Base-by-base conservation (phyloP, 2,888 invertebrate species). In the Ernsta delagoae region DNA sequence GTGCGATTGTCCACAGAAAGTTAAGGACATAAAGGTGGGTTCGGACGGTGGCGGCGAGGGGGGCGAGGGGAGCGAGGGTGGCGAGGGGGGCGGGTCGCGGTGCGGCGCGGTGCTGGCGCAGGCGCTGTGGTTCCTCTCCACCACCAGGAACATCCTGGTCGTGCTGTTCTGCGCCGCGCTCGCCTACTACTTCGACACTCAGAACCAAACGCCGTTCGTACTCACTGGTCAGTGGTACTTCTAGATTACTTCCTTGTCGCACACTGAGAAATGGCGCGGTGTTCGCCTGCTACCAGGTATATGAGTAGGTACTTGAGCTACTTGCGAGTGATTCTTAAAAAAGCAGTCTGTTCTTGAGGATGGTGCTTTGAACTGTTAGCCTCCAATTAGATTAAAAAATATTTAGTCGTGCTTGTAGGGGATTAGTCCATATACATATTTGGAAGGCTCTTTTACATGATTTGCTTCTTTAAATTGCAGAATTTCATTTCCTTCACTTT, bases 131-230 rank as follows among this genome's bases (percentile, higher is more conserved):
- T 94, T 97, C 79, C 89, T 96, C 60, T 95, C 96, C 70, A 96
- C 96, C 36, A 95, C 96, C 0, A 90, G 97, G 72, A 97, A 97
- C 88, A 97, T 97, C 74, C 90, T 96, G 54, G 95, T 97, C 36
- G 97, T 97, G 70, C 93, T 97, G 31, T 87, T 95, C 16, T 96
- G 96, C 81, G 95, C 95, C 0, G 90, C 94, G 5, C 87, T 96
- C 64, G 96, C 96, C 0, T 96, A 95, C 87, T 89, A 94, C 77
- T 95, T 96, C 82, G 95, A 96, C 81, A 87, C 92, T 54, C 92
- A 94, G 80, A 88, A 94, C 43, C 88, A 94, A 72, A 90, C 94
- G 66, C 96, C 96, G 0, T 96, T 96, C 77, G 92, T 94, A 57
- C 91, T 96, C 12, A 96, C 96, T 39, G 95, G 96, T 95, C 74